phyloP scores from a whole-genome alignment of 2,113 vertebrate genomes.

The Rousettus leschenaultii region DNA sequence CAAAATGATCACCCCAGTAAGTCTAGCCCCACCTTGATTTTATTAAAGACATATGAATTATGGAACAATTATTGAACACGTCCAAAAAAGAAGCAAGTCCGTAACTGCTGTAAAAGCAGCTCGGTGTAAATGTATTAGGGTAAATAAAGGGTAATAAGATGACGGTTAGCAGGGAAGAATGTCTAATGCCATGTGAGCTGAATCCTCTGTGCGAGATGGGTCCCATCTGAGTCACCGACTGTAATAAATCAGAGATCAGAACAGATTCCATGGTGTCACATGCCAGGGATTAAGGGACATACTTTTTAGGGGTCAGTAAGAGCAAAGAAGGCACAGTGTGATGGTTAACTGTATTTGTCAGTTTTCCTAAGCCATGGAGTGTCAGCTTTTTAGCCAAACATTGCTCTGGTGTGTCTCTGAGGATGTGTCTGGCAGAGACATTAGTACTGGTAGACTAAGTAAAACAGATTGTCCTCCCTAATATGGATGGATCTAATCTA shows the following conservation, averaged over 20 bases:
- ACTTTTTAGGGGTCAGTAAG: neutral
- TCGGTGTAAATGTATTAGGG: neutral
- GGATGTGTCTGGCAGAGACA: neutral
- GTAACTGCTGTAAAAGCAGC: neutral
- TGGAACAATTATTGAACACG: neutral
- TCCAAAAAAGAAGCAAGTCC: neutral
- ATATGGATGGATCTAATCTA: neutral
- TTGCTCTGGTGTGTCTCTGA: neutral
- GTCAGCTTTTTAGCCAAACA: neutral
- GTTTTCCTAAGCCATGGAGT: neutral
- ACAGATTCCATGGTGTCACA: neutral
- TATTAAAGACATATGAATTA: neutral
- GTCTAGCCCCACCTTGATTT: too few species aligned
- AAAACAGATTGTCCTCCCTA: neutral
- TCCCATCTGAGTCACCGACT: neutral
- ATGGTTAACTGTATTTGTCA: neutral
- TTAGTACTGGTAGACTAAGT: neutral
- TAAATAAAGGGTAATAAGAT: too few species aligned
- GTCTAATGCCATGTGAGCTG: neutral
- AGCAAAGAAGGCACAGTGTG: neutral
- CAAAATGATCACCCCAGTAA: too few species aligned
- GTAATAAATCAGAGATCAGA: neutral
- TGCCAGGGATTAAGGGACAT: neutral
- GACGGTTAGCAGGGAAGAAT: neutral
- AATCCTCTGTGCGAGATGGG: neutral